Percentiles rank a stretch among this genome's conserved stretches.
Evolutionary conservation across 2,888 invertebrate species (phyloP).

Genomic region (Apomyelois bistriatella): DNA sequence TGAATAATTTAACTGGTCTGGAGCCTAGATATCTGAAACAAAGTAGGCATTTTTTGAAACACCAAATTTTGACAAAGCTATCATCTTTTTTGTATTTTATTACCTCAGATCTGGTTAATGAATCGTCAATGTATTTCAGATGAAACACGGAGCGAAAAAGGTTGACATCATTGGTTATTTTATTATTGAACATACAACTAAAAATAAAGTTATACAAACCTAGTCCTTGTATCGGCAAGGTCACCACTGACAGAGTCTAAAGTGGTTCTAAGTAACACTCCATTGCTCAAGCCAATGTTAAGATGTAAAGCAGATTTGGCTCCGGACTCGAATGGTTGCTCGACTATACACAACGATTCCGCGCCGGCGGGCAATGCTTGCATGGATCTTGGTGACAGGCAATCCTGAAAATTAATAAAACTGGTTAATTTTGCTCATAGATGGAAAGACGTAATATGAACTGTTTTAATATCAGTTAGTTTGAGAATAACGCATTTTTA

Average conservation of each 20-base stretch:
- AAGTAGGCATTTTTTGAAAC: not conserved
- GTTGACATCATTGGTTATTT: conserved; percentile 58
- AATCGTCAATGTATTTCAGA: conserved; percentile 80
- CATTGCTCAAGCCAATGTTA: conserved; percentile 98
- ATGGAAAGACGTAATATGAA: too few relatives aligned
- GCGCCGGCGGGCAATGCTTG: conserved; percentile 97
- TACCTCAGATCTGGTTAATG: conserved; percentile 72
- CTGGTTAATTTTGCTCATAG: not conserved
- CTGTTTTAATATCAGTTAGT: conserved; percentile 41
- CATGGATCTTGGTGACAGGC: conserved; percentile 96
- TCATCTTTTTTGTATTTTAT: not conserved
- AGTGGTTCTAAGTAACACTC: conserved; percentile 95
- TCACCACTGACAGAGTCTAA: conserved; percentile 98
- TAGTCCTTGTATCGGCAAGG: conserved; percentile 96
- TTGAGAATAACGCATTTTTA: conserved; percentile 75
- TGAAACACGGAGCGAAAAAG: conserved; percentile 80
- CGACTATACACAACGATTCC: conserved; percentile 97
- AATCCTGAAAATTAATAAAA: conserved; percentile 82
- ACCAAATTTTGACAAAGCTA: not conserved
- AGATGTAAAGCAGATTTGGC: conserved; percentile 89
- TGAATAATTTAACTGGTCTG: conserved; percentile 96
- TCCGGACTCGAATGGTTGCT: conserved; percentile 86
- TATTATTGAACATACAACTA: not conserved
- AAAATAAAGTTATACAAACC: conserved; percentile 64
- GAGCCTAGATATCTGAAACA: conserved; percentile 90